These are phyloP conservation scores for Xenotilapia flavipinnis DNA, from an alignment of 2,113 vertebrate genomes.

Conservation along the genomic window DNA sequence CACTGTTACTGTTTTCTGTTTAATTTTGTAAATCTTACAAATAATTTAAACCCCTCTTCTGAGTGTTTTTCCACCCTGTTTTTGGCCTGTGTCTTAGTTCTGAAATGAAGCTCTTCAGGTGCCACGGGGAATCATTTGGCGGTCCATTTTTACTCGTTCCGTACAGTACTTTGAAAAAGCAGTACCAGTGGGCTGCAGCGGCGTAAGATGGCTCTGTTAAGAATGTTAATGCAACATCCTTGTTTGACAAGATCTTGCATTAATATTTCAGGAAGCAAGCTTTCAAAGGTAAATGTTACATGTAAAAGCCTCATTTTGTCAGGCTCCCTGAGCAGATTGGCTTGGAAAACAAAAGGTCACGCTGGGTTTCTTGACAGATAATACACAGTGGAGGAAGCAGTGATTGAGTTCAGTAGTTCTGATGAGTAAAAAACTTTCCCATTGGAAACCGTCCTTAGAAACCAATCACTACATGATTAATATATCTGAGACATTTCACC, in stretches of 20 bases:
- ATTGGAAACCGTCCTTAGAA: background rate
- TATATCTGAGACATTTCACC: background rate
- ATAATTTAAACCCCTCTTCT: background rate
- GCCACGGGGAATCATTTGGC: background rate
- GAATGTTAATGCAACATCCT: constrained; percentile 45
- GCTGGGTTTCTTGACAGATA: background rate
- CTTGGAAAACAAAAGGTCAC: background rate
- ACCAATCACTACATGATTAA: background rate
- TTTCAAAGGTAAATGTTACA: constrained; percentile 27
- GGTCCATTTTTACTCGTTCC: background rate
- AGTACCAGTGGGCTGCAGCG: background rate
- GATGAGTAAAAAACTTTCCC: background rate
- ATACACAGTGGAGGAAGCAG: background rate
- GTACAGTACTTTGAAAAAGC: background rate
- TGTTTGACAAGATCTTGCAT: constrained; percentile 37
- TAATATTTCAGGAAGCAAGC: constrained; percentile 42
- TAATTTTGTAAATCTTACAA: background rate
- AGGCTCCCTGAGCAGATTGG: constrained; percentile 1
- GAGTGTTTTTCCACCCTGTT: background rate
- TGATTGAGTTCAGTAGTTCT: background rate
- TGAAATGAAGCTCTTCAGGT: background rate
- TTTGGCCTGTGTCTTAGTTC: background rate
- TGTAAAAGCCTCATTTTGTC: constrained; percentile 16
- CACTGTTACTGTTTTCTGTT: background rate
- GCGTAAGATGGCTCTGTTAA: background rate